Evolutionary conservation across 2,113 vertebrate species (phyloP).

Genomic region (Zootoca vivipara): DNA sequence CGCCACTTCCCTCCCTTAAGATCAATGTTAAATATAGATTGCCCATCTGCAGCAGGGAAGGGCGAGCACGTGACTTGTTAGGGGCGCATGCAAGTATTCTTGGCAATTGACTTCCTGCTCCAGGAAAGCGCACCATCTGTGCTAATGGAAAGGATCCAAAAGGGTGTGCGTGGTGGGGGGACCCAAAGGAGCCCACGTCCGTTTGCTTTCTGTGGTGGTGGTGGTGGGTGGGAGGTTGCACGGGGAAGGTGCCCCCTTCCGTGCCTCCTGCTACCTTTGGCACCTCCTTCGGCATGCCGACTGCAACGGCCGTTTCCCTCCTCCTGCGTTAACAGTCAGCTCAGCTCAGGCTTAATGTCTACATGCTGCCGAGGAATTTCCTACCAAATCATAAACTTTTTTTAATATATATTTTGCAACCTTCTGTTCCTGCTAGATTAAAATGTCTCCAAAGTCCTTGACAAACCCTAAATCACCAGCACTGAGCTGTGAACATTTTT

Average conservation of each 20-base stretch:
- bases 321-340: conserved; percentile 2
- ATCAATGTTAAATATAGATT: conserved; percentile 1
- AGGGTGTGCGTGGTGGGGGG: neutral
- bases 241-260: neutral
- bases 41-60: neutral
- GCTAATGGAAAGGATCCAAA: neutral
- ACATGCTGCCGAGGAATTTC: conserved; percentile 26
- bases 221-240: neutral
- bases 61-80: neutral
- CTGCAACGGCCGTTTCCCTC: neutral
- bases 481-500: conserved; percentile 55
- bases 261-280: neutral
- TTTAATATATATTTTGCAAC: conserved; percentile 45
- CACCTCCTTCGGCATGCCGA: neutral
- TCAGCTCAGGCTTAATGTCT: conserved; percentile 19
- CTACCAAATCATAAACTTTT: conserved; percentile 49
- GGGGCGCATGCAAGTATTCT: neutral
- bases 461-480: conserved; percentile 61
- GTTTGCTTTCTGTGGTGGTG: neutral
- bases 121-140: neutral
- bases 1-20: neutral
- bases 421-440: conserved; percentile 56
- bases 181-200: neutral
- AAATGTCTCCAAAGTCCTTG: conserved; percentile 59
- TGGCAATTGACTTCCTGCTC: neutral